Percentiles rank a stretch among this genome's conserved stretches.
Evolutionary conservation across 1,140 invertebrate species (phyloP).

Genomic region (Cydia fagiglandana): DNA sequence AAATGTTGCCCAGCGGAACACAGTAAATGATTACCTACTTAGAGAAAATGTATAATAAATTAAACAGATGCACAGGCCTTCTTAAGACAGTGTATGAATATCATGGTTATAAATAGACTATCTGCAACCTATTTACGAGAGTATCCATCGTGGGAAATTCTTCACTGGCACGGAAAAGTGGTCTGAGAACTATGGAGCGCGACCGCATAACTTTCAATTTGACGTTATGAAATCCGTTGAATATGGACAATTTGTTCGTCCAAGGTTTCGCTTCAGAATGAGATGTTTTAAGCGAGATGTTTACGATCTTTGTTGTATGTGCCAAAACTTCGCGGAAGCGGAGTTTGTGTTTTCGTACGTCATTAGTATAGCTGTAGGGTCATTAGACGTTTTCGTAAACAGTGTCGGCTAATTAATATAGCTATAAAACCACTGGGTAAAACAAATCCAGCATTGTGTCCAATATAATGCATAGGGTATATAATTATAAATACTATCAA

Average conservation of each 20-base stretch:
- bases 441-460: too few species aligned
- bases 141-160: constrained; percentile 29
- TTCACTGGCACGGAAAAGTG: constrained; percentile 27
- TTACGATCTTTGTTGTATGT: constrained; percentile 21
- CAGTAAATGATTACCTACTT: too few species aligned
- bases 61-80: constrained; percentile 9
- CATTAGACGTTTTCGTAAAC: constrained; percentile 9
- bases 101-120: constrained; percentile 20
- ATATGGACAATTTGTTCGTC: constrained; percentile 26
- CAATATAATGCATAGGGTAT: too few species aligned
- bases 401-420: background rate
- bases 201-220: constrained; percentile 32
- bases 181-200: constrained; percentile 27
- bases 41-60: background rate
- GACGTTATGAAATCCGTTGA: constrained; percentile 29
- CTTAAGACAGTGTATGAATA: constrained; percentile 25
- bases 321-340: constrained; percentile 27
- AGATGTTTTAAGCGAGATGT: constrained; percentile 22
- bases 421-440: background rate
- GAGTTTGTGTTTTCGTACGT: constrained; percentile 22
- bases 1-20: too few species aligned
- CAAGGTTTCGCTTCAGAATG: constrained; percentile 15
- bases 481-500: too few species aligned
- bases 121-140: constrained; percentile 24
- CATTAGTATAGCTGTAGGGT: background rate